Conservation (phyloP, 2,888 invertebrate species). For the Mayetiola destructor region DNA sequence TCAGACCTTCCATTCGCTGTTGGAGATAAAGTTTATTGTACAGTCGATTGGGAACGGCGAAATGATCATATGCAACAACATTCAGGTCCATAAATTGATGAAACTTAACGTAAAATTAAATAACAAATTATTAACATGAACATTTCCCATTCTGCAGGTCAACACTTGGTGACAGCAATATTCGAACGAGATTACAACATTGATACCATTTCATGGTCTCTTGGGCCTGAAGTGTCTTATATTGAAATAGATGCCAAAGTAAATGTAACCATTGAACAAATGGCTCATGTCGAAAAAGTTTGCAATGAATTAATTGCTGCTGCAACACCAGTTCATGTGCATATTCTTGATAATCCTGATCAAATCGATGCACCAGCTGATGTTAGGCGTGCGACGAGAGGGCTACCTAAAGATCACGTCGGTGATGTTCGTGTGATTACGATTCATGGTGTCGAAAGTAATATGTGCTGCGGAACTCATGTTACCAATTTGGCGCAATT, state of each 20-base stretch:
- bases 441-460: slow-evolving; percentile 61
- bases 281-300: slow-evolving; percentile 42
- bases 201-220: slow-evolving; percentile 55
- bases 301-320: slow-evolving; percentile 55
- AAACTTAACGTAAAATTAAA: slow-evolving; percentile 16
- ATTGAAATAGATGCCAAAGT: slow-evolving; percentile 48
- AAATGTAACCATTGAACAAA: slow-evolving; percentile 38
- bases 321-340: slow-evolving; percentile 47
- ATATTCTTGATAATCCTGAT: slow-evolving; percentile 45
- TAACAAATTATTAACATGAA: too few species aligned
- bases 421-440: slow-evolving; percentile 61
- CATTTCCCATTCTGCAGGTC: slow-evolving; percentile 38
- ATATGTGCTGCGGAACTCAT: slow-evolving; percentile 83
- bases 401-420: slow-evolving; percentile 64
- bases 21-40: slow-evolving; percentile 47
- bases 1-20: slow-evolving; percentile 38
- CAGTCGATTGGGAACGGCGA: slow-evolving; percentile 60
- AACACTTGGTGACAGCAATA: slow-evolving; percentile 69
- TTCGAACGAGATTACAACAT: slow-evolving; percentile 52
- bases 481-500: slow-evolving; percentile 57
- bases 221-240: slow-evolving; percentile 57
- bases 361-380: slow-evolving; percentile 33
- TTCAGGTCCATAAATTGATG: slow-evolving; percentile 47
- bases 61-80: slow-evolving; percentile 89
- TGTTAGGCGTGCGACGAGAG: slow-evolving; percentile 35